Percentiles rank a stretch among this genome's conserved stretches.
Conservation (phyloP, 2,797 vertebrate genomes). For the Anguilla marmorata region DNA sequence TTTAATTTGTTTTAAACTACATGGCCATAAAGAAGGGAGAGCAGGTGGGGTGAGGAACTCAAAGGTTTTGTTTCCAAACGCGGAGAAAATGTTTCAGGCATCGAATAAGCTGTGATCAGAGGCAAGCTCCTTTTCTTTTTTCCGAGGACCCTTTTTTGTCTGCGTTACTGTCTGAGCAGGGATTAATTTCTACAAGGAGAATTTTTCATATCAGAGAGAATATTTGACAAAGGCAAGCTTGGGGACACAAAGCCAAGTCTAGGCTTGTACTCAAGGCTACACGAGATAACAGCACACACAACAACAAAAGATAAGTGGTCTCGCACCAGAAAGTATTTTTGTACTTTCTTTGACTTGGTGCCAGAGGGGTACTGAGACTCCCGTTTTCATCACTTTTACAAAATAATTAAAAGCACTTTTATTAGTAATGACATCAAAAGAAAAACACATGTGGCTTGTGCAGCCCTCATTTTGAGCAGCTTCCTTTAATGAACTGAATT, state of each 20-base stretch:
- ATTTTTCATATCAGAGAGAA: neutral
- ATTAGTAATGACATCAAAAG: neutral
- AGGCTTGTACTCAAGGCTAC: neutral
- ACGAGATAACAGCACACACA: slow-evolving; percentile 4
- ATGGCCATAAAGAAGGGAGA: neutral
- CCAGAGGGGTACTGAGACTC: neutral
- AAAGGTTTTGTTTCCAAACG: neutral
- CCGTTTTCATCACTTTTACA: neutral
- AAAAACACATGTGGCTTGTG: neutral
- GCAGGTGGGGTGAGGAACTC: neutral
- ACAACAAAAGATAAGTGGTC: neutral
- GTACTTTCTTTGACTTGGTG: slow-evolving; percentile 1
- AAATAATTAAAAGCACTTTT: neutral
- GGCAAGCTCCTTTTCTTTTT: neutral
- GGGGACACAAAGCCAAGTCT: neutral
- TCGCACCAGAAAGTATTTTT: neutral
- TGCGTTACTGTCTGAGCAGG: neutral
- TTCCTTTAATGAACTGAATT: neutral
- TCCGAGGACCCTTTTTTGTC: neutral
- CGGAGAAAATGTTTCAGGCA: neutral
- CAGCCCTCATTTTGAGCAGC: neutral
- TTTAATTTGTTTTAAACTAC: slow-evolving; percentile 2
- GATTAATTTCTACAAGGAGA: neutral
- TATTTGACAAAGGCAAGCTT: neutral
- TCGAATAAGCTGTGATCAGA: neutral